These are phyloP conservation scores for Pseudochirops cupreus DNA, from an alignment of 2,797 vertebrate genomes.

Conservation along the genomic window DNA sequence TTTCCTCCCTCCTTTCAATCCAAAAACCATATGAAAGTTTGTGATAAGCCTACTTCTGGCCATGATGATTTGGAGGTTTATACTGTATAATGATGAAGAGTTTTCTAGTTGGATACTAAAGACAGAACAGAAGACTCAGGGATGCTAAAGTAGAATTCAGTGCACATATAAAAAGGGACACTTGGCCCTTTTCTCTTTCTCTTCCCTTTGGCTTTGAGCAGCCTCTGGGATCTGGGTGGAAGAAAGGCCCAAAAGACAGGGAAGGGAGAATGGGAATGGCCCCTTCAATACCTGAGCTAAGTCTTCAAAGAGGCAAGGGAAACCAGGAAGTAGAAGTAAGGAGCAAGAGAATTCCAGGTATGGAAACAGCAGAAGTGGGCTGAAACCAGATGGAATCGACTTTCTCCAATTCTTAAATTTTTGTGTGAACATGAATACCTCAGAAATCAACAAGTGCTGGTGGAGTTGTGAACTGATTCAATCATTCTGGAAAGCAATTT, in stretches of 20 bases:
- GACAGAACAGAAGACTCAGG: not conserved
- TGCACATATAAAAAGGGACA: not conserved
- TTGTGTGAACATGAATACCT: not conserved
- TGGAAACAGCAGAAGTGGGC: not conserved
- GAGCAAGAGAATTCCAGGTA: not conserved
- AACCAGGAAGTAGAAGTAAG: not conserved
- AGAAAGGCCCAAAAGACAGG: not conserved
- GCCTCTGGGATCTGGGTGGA: not conserved
- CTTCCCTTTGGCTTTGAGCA: not conserved
- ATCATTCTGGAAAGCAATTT: not conserved
- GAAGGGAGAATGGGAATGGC: not conserved
- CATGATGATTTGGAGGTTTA: not conserved
- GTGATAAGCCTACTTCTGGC: not conserved
- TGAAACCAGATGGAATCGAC: not conserved
- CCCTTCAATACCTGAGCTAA: not conserved
- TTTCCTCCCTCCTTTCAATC: not conserved
- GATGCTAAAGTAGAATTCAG: not conserved
- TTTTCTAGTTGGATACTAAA: not conserved
- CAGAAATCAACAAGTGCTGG: not conserved
- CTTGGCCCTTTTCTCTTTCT: not conserved
- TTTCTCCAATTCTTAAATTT: not conserved
- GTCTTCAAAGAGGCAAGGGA: not conserved
- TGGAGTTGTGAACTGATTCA: not conserved
- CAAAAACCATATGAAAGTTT: not conserved
- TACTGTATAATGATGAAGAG: not conserved